A percentile compares a stretch with the other conserved stretches of the same genome.
These are phyloP conservation scores for Sceliomorpha sp. DNA, from an alignment of 2,888 invertebrate species.

Conservation along the genomic window DNA sequence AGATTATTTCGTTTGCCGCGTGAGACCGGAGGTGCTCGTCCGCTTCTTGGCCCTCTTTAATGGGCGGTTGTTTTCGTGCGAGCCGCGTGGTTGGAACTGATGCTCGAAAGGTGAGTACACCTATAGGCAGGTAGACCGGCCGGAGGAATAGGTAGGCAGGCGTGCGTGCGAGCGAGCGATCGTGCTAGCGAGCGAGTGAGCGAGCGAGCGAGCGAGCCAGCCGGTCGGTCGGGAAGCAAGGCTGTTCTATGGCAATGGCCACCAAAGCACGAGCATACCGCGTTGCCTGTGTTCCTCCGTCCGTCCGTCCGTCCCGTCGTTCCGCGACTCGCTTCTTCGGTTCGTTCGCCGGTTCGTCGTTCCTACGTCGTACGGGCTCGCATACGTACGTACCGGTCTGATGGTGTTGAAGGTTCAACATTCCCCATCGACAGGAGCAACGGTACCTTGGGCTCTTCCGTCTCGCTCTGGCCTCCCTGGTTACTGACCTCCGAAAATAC, in stretches of 20 bases:
- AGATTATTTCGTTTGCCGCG: too few species aligned
- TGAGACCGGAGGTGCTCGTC: slow-evolving; percentile 41
- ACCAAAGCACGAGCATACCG: slow-evolving; percentile 52
- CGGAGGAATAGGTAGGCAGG: background rate
- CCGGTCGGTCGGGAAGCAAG: slow-evolving; percentile 56
- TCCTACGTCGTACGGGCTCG: slow-evolving; percentile 47
- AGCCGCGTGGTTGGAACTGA: slow-evolving; percentile 79
- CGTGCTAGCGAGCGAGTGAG: slow-evolving; percentile 25
- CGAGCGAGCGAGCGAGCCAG: slow-evolving; percentile 45
- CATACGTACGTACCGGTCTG: slow-evolving; percentile 2
- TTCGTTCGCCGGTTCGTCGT: slow-evolving; percentile 56
- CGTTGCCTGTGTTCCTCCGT: slow-evolving; percentile 53
- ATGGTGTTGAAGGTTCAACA: slow-evolving; percentile 64
- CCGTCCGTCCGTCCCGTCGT: slow-evolving; percentile 48
- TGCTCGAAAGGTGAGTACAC: slow-evolving; percentile 72
- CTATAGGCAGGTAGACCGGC: slow-evolving; percentile 62
- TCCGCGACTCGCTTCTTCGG: slow-evolving; percentile 49
- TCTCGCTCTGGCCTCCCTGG: slow-evolving; percentile 71
- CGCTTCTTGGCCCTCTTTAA: slow-evolving; percentile 62
- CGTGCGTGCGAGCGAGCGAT: slow-evolving; percentile 43
- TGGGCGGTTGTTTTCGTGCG: slow-evolving; percentile 76
- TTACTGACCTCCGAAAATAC: slow-evolving; percentile 80
- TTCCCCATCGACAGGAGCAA: slow-evolving; percentile 77
- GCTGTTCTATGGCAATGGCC: slow-evolving; percentile 68
- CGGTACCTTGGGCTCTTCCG: slow-evolving; percentile 74